Evolutionary conservation across 2,797 vertebrate species (phyloP).

Genomic region (Pogoniulus pusillus): DNA sequence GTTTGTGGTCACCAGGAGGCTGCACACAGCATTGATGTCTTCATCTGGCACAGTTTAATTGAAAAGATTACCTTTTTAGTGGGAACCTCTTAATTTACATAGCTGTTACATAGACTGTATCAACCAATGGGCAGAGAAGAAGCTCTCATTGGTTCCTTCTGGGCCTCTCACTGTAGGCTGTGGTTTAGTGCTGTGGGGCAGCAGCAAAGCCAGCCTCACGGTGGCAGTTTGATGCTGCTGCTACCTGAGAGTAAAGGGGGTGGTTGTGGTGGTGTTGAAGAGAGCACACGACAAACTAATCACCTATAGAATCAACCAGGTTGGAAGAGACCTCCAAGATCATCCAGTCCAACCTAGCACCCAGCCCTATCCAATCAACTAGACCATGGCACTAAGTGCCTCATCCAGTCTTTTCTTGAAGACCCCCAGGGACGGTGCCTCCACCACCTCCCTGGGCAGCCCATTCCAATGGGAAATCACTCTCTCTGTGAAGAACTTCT

Average conservation of each 20-base stretch:
- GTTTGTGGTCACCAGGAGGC: not conserved
- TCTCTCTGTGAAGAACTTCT: no score
- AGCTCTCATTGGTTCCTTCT: not conserved
- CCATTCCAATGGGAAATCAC: no score
- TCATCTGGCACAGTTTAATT: not conserved
- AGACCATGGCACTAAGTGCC: no score
- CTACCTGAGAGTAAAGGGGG: no score
- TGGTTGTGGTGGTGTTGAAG: no score
- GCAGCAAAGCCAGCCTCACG: not conserved
- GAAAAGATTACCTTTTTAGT: not conserved
- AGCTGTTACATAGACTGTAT: not conserved
- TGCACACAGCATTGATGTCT: not conserved
- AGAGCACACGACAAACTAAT: rapidly evolving
- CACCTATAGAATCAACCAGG: not conserved
- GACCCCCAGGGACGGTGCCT: no score
- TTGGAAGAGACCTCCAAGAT: no score
- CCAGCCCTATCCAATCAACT: no score
- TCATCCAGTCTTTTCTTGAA: no score
- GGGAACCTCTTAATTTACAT: not conserved
- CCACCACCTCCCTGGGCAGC: no score
- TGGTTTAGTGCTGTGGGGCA: not conserved
- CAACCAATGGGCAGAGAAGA: not conserved
- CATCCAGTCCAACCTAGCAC: no score
- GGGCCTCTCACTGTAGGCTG: not conserved
- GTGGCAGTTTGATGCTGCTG: not conserved